Evolutionary conservation across 2,888 invertebrate genomes (phyloP), one percentile per base, ranked within the genome.

Genomic region (Hypsopygia costalis): DNA sequence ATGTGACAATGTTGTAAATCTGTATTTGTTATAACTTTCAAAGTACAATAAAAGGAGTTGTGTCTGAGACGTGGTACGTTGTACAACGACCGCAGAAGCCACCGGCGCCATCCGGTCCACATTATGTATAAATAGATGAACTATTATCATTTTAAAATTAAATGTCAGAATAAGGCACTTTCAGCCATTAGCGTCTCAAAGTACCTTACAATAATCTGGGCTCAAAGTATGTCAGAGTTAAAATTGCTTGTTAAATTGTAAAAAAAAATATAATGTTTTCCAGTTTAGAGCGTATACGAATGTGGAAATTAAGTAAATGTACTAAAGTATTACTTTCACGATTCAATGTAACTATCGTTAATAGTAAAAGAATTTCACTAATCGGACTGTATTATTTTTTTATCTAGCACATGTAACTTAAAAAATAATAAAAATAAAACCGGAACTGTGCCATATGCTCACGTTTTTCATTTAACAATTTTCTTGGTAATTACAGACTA

Each of bases 371-470:
- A 71, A 79, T 76, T 77, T 79, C 76, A 80, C 79, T 82, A 81
- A 83, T 86, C 71, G 77, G 80, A 86, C 82, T 86, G 86, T 86
- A 83, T 86, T 86, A 86, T 87, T 87, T 85, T 87, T 88, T 83
- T 83, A 83, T 79, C 78, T 81, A 85, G 85, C 81, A 86, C 83
- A 82, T 86, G 83, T 86, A 86, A 85, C 77, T 74, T 74, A 75
- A 60, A 76, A 81, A 79, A n/a, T n/a, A n/a, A n/a, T n/a, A 75
- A 86, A 81, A 83, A 86, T 85, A 83, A 87, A 86, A 87, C 85
- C 86, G 86, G 81, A 87, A 82, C 81, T 85, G 87, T 88, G 87
- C 87, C 87, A 88, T 87, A 83, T 70, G 60, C 36, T 40, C 52
- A 51, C 52, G 62, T 56, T 46, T 56, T 81, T 78, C 67, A 45